phyloP scores from a whole-genome alignment of 2,888 invertebrate genomes.

The Cheilosia vulpina region DNA sequence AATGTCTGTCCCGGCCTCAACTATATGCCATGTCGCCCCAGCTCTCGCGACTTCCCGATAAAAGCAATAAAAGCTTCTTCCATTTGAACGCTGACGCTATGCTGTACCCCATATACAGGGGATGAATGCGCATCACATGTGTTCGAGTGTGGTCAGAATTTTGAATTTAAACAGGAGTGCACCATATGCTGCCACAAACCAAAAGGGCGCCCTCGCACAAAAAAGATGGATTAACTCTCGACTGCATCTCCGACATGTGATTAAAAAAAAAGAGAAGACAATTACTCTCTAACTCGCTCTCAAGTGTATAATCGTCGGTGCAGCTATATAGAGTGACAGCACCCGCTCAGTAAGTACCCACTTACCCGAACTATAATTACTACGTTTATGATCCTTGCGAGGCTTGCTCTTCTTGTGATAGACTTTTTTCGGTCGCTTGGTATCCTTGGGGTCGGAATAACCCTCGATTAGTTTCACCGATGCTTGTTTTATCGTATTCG shows the following conservation, averaged over 20 bases:
- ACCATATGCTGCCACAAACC: constrained; percentile 55
- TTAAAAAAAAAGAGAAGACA: constrained; percentile 34
- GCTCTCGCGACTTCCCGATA: constrained; percentile 31
- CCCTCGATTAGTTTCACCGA: constrained; percentile 83
- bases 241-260: constrained; percentile 30
- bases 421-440: constrained; percentile 82
- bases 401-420: constrained; percentile 82
- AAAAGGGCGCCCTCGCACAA: constrained; percentile 7
- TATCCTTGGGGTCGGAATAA: constrained; percentile 83
- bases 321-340: constrained; percentile 77
- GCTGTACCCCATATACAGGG: neutral
- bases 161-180: constrained; percentile 61
- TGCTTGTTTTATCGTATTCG: constrained; percentile 81
- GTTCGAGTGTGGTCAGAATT: constrained; percentile 70
- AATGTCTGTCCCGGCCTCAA: constrained; percentile 40
- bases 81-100: constrained; percentile 15
- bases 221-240: constrained; percentile 25
- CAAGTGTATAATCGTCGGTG: constrained; percentile 57
- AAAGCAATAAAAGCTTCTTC: constrained; percentile 70
- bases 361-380: constrained; percentile 83
- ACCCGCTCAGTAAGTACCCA: constrained; percentile 75
- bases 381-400: constrained; percentile 80
- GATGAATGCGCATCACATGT: constrained; percentile 66
- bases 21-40: constrained; percentile 38
- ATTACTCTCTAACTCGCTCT: constrained; percentile 15